Evolutionary conservation across 92 coral and sea anemone genomes (phyloP).

Genomic region (Palythoa heliodiscus): DNA sequence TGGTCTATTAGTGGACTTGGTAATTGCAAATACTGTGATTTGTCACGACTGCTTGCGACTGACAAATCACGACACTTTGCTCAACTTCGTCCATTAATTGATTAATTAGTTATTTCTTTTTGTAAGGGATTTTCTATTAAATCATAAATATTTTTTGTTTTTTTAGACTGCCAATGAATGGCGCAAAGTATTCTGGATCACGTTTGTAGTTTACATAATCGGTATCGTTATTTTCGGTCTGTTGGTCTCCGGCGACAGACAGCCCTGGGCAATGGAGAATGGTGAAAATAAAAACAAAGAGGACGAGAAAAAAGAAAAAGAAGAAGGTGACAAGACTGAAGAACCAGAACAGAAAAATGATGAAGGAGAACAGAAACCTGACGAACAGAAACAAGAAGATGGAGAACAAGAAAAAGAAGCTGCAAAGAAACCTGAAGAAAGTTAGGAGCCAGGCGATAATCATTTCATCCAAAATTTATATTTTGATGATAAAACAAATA

Average conservation of each 20-base stretch:
- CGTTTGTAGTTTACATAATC: constrained; percentile 82
- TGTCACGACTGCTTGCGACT: too few relatives aligned
- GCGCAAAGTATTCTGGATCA: constrained; percentile 98
- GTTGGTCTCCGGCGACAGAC: constrained; percentile 90
- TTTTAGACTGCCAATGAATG: constrained; percentile 93
- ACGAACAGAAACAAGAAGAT: constrained; percentile 55
- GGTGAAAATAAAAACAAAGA: constrained; percentile 51
- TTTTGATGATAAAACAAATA: neutral
- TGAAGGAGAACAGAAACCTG: constrained; percentile 55
- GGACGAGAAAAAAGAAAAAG: constrained; percentile 57
- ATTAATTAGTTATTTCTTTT: too few relatives aligned
- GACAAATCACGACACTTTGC: too few relatives aligned
- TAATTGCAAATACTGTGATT: too few relatives aligned
- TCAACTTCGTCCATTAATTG: too few relatives aligned
- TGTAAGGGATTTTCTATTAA: neutral
- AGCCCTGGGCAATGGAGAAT: constrained; percentile 89
- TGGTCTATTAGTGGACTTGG: too few relatives aligned
- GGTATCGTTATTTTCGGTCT: constrained; percentile 91
- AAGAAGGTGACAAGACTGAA: constrained; percentile 44
- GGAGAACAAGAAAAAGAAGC: constrained; percentile 52
- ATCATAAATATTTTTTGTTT: neutral
- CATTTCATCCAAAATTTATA: neutral
- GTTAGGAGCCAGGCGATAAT: neutral
- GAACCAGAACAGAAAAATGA: constrained; percentile 46
- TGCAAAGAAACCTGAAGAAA: constrained; percentile 46